Evolutionary conservation across 30 jellyfish, hydroid and myxozoan species (phyloP), one percentile per base, ranked within the genome.

Genomic region (Aurelia sp.): DNA sequence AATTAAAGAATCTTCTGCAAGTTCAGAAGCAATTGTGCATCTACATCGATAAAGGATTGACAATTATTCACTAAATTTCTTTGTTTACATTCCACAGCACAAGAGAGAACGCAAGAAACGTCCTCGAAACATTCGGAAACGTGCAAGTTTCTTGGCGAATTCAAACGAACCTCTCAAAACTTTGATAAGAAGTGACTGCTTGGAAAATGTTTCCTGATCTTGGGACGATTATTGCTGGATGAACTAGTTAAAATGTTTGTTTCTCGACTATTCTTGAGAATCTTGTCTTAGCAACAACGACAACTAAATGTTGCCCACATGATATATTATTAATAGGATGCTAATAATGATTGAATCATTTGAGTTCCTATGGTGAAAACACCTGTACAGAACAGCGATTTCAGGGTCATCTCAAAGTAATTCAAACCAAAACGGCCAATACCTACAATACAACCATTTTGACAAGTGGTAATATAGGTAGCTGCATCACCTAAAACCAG

Each of bases 301-400:
- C 50, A 38, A 82, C 70, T 31, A 70, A 68, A 67, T 27, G 27
- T 35, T 18, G 59, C 48, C 92, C 92, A 40, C 85, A 82, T 57
- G 33, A 82, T 82, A 18, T 59, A 82, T 82, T 67, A 82, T 82
- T 82, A 82, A 82, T 82, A 59, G 85, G n/a, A 59, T 82, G 27
- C 68, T 82, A 82, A 82, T 82, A 62, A 31, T 71, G 92, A 82
- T 71, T 82, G 82, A 70, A 82, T 82, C 92, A 82, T n/a, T 69
- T 48, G 61, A 71, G 82, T 30, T 59, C 82, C 60, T 12, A 21
- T 60, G 85, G 40, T 52, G 70, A 44, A 72, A 67, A 59, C 92
- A 82, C 92, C 92, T 82, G 92, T 82, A 70, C 51, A 21, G 9
- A 47, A 27, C 76, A 19, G 81, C 50, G 65, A 51, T 22, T 13